Evolutionary conservation across 1,140 invertebrate genomes (phyloP), one percentile per base, ranked within the genome.

Genomic region (Hypothenemus hampei): DNA sequence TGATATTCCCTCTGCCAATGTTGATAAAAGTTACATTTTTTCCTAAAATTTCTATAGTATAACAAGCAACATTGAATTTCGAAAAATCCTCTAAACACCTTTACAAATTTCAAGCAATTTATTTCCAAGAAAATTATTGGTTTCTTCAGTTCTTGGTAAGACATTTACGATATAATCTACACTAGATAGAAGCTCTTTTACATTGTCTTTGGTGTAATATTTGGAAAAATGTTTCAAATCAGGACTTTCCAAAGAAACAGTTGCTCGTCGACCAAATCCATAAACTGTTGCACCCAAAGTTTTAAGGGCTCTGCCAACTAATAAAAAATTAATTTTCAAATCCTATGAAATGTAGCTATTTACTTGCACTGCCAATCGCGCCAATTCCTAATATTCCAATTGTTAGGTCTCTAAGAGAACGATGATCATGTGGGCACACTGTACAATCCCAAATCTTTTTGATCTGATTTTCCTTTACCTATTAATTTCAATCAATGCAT

Each of bases 101-200:
- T 58, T 67, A 69, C 69, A 73, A 50, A 65, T 63, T 61, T 74
- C 57, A 22, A 83, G 60, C 3, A 75, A 65, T 10, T 70, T 72
- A 60, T 75, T 75, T 24, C 75, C 73, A 47, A 54, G 37, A 16
- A 54, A 1, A 26, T 54, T 46, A 11, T 49, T 63, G 10, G 79
- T 82, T n/a, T 69, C 53, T n/a, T 65, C 46, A 1, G 78, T 81
- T 4, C 69, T 71, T 19, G 81, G 81, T 43, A 83, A 62, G 13
- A 80, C 64, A 63, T 74, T 81, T 33, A 78, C 68, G 26, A 83
- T 61, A 58, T 82, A 82, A 67, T 83, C 79, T 66, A 75, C 78
- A 6, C 73, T 69, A 26, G 61, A 37, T 13, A 82, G 58, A 10
- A 81, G 53, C 31, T 75, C 68, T 6, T 48, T n/a, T 22, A 82